Evolutionary conservation across 2,888 invertebrate genomes (phyloP).

Genomic region (Napeogenes inachia): DNA sequence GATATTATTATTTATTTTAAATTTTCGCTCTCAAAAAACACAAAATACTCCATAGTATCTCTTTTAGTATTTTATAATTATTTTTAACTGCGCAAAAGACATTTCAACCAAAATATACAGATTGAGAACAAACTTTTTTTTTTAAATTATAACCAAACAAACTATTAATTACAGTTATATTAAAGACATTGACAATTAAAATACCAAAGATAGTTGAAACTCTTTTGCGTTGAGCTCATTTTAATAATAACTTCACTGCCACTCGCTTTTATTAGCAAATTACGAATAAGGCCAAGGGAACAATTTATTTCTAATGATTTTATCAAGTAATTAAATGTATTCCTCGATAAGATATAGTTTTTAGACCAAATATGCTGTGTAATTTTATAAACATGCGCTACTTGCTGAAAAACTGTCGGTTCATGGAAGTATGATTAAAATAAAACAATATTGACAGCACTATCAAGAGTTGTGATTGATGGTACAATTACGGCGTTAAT

Average conservation of each 20-base stretch:
- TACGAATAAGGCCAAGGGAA: conserved; percentile 50
- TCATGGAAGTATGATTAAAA: too few relatives aligned
- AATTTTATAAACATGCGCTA: too few relatives aligned
- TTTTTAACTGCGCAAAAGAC: background rate
- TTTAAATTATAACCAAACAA: background rate
- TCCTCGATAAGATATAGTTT: background rate
- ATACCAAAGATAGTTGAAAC: conserved; percentile 1
- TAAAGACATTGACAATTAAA: conserved; percentile 1
- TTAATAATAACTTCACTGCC: conserved; percentile 43
- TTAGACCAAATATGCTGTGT: too few relatives aligned
- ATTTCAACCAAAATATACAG: background rate
- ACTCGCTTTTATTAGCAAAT: conserved; percentile 44
- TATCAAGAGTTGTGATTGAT: too few relatives aligned
- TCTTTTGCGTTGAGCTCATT: conserved; percentile 3
- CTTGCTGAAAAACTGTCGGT: too few relatives aligned
- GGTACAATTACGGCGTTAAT: too few relatives aligned
- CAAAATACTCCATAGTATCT: conserved; percentile 18
- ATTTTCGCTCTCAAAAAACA: conserved; percentile 18
- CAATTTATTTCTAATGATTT: conserved; percentile 38
- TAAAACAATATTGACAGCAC: too few relatives aligned
- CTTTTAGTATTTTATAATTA: conserved; percentile 2
- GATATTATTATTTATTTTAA: conserved; percentile 36
- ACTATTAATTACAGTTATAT: background rate
- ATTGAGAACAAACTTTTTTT: background rate
- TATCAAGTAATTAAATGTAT: conserved; percentile 29